Percentiles rank a stretch among this genome's conserved stretches.
Evolutionary conservation across 2,113 vertebrate species (phyloP).

Genomic region (Nasalis larvatus): DNA sequence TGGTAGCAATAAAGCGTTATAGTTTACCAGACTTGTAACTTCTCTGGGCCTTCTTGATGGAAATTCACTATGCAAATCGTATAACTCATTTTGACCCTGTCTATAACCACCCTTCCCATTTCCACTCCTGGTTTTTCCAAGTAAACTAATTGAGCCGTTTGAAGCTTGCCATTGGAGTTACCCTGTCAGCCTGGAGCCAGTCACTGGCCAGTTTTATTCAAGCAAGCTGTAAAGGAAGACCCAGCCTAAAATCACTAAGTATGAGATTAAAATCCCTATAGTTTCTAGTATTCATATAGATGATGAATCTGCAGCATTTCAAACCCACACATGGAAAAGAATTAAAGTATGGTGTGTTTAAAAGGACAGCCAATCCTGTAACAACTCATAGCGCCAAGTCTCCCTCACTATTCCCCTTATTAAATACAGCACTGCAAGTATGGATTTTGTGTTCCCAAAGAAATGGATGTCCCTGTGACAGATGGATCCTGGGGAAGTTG

Average conservation of each 20-base stretch:
- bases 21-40: not conserved
- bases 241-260: not conserved
- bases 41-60: not conserved
- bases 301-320: not conserved
- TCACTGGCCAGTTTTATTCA: not conserved
- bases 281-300: not conserved
- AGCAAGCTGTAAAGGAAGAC: not conserved
- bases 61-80: not conserved
- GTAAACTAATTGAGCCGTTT: not conserved
- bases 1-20: not conserved
- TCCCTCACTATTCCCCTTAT: constrained; percentile 63
- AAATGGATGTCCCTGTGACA: constrained; percentile 86
- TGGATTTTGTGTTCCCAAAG: constrained; percentile 94
- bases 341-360: not conserved
- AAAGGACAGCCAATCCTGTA: not conserved
- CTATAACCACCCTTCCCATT: not conserved
- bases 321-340: not conserved
- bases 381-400: not conserved
- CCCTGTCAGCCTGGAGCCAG: not conserved
- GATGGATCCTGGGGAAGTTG: constrained; percentile 97
- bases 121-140: not conserved
- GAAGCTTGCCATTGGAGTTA: not conserved
- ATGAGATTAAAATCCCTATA: not conserved
- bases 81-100: not conserved
- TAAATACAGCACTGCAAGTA: constrained; percentile 93